Evolutionary conservation across 2,113 vertebrate species (phyloP).

Genomic region (Pagrus major): DNA sequence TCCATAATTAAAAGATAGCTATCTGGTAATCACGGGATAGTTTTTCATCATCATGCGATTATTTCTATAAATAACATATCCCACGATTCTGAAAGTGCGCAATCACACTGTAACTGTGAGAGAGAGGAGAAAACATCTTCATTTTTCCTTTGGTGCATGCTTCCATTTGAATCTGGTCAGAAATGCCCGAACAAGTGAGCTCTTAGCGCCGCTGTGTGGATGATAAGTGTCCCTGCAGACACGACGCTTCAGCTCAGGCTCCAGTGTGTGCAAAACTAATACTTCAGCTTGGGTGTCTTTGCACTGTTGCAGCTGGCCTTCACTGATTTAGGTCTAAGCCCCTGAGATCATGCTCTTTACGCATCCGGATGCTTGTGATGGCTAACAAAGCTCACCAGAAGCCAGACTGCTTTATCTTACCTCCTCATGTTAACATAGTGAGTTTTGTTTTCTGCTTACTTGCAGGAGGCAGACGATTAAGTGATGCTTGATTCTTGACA

Average conservation of each 20-base stretch:
- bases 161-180: neutral
- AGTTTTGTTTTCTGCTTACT: constrained; percentile 59
- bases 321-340: constrained; percentile 26
- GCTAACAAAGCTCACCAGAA: constrained; percentile 31
- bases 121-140: neutral
- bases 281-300: constrained; percentile 27
- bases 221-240: constrained; percentile 41
- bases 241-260: constrained; percentile 5
- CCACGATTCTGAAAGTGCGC: neutral
- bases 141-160: neutral
- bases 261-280: constrained; percentile 2
- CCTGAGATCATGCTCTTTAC: constrained; percentile 21
- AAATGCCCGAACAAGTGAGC: constrained; percentile 25
- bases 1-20: neutral
- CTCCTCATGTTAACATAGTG: constrained; percentile 27
- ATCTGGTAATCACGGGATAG: neutral
- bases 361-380: constrained; percentile 31
- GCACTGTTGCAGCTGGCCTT: constrained; percentile 35
- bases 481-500: constrained; percentile 27
- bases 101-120: neutral
- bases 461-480: constrained; percentile 52
- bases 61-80: neutral
- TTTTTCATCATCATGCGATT: neutral
- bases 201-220: constrained; percentile 82
- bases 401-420: constrained; percentile 27